Percentiles rank a stretch among this genome's conserved stretches.
Conservation (phyloP, 2,113 vertebrate species). For the Actenoides lindsayi region DNA sequence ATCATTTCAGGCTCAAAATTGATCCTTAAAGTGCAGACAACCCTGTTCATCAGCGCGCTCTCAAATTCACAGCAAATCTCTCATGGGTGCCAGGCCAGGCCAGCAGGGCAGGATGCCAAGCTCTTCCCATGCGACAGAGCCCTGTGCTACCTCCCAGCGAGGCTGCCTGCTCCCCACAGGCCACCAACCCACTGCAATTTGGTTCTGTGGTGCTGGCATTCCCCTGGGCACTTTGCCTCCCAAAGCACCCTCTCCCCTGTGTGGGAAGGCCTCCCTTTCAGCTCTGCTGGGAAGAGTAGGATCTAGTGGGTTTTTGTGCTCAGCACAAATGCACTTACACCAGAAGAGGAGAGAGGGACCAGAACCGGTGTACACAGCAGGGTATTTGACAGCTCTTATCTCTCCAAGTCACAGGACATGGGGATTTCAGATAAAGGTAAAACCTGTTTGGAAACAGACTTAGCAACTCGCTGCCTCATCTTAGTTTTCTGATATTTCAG, state of each 20-base stretch:
- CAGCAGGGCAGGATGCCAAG: neutral
- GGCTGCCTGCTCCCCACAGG: neutral
- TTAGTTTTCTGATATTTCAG: neutral
- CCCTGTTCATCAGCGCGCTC: neutral
- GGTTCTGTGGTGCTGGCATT: neutral
- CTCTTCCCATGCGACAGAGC: neutral
- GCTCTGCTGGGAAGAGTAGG: neutral
- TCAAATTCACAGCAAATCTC: neutral
- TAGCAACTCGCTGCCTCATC: neutral
- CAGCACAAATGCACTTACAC: fast-evolving
- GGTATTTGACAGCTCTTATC: neutral
- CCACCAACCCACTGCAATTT: no score
- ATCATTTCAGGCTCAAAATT: neutral
- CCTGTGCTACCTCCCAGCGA: neutral
- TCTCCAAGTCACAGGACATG: neutral
- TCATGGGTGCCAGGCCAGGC: neutral
- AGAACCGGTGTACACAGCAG: fast-evolving
- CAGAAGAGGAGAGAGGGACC: neutral
- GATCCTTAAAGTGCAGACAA: neutral
- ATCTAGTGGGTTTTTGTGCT: neutral
- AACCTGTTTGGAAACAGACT: neutral
- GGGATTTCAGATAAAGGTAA: neutral
- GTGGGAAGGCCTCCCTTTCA: neutral
- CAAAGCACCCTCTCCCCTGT: neutral
- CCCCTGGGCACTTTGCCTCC: neutral